These are phyloP conservation scores for Crambe crambe DNA, from an alignment of 37 sponge, comb jelly and placozoan species.

Conservation along the genomic window DNA sequence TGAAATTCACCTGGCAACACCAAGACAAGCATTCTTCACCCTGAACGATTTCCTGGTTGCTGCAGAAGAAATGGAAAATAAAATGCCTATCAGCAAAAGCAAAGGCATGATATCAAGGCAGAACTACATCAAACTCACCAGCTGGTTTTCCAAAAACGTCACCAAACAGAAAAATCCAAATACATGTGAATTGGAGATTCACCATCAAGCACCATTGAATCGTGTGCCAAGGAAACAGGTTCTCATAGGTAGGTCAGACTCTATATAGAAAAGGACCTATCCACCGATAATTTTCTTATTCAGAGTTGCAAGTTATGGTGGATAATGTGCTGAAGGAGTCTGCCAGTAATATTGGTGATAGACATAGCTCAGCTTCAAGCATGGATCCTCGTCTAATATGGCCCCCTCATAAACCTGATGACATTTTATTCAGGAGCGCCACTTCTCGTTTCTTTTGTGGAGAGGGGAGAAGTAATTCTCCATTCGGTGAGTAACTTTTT, in stretches of 20 bases:
- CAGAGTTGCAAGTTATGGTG: constrained; percentile 67
- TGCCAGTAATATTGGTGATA: background rate
- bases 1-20: background rate
- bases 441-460: constrained; percentile 87
- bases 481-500: constrained; percentile 65
- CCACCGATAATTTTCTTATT: background rate
- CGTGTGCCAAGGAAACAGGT: constrained; percentile 63
- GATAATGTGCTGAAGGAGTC: constrained; percentile 15
- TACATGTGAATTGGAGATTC: constrained; percentile 31
- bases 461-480: constrained; percentile 75
- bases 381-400: constrained; percentile 2
- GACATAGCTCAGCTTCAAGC: background rate
- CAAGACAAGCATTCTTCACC: constrained; percentile 10
- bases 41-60: constrained; percentile 20
- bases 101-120: constrained; percentile 47
- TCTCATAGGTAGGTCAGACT: constrained; percentile 42
- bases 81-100: background rate
- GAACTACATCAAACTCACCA: constrained; percentile 74
- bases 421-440: constrained; percentile 52
- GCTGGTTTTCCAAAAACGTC: constrained; percentile 73
- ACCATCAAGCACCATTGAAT: background rate
- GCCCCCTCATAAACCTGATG: constrained; percentile 19
- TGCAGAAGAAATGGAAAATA: background rate
- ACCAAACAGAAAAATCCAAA: constrained; percentile 60
- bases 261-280: background rate